A percentile compares a stretch with the other conserved stretches of the same genome.
phyloP scores from a whole-genome alignment of 2,888 invertebrate species.

The Drosophila conformis region DNA sequence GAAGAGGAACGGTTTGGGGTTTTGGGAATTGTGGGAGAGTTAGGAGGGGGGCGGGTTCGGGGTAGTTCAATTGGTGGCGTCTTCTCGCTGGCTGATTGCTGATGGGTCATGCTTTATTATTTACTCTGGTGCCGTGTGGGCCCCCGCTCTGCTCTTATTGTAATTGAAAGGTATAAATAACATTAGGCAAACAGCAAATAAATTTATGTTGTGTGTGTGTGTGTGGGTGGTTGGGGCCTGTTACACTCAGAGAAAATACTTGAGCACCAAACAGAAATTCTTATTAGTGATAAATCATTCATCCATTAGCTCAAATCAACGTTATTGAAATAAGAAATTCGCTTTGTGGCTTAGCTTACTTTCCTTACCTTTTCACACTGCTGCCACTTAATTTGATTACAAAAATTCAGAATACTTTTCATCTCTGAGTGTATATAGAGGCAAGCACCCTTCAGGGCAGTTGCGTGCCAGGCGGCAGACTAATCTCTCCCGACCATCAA shows the following conservation, averaged over 20 bases:
- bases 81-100: slow-evolving; percentile 71
- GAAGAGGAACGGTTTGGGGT: slow-evolving; percentile 3
- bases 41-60: neutral
- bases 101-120: slow-evolving; percentile 80
- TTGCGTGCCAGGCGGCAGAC: slow-evolving; percentile 44
- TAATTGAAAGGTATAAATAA: slow-evolving; percentile 80
- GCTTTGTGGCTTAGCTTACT: neutral
- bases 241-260: neutral
- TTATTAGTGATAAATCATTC: neutral
- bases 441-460: slow-evolving; percentile 36
- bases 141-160: slow-evolving; percentile 59
- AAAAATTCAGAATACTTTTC: neutral
- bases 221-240: slow-evolving; percentile 29
- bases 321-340: neutral
- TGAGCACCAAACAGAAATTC: neutral
- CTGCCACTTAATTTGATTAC: neutral
- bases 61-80: slow-evolving; percentile 33
- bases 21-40: neutral
- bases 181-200: slow-evolving; percentile 81
- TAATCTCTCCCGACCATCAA: slow-evolving; percentile 64
- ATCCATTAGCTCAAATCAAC: neutral
- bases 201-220: slow-evolving; percentile 65
- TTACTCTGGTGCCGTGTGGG: slow-evolving; percentile 55
- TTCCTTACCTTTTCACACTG: neutral
- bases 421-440: neutral